Base-by-base conservation (phyloP, 1,140 invertebrate species). In the Scaptomyza pallida region DNA sequence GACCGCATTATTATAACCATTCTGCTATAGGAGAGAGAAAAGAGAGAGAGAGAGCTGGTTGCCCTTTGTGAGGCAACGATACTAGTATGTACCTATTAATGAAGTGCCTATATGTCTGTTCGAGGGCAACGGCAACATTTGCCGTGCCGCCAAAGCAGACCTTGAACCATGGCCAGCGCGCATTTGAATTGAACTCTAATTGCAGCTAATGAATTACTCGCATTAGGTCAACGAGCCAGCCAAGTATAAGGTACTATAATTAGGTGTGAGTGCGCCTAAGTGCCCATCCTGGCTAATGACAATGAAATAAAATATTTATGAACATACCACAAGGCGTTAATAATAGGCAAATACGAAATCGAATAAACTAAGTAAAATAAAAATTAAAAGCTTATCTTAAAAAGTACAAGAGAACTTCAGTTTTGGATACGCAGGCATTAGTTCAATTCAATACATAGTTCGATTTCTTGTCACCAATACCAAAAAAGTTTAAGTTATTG, bases 181-280 rank as follows among this genome's bases (percentile, higher is more conserved):
- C 35, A 21, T 45, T 40, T 83, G 75, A 85, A 83, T 83, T 69
- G 79, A 83, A 85, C 80, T 83, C 65, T 85, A 83, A 85, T 79
- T 85, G 75, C 72, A 79, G 71, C 74, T 79, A 79, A 83, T 79
- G 75, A 83, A 83, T 85, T 68, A 72, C 75, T 62, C 62, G 68
- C 75, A 83, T 83, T 85, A 85, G 75, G 48, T 83, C 80, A 79
- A 85, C 43, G 61, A 79, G 67, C 62, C 48, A 47, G 33, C 61
- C 48, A 50, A 56, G 35, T n/a, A 19, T 10, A 17, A 13, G 10
- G 21, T 44, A 23, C 26, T 41, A 51, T 41, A 33, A 45, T 56
- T 56, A 56, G 19, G 26, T 56, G 26, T 26, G 50, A 50, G 33
- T 70, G 30, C 13, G 19, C 40, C 21, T 41, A 44, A 70, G 43